These are phyloP conservation scores for Tetraneura akinire DNA, from an alignment of 1,140 invertebrate species.

Conservation along the genomic window DNA sequence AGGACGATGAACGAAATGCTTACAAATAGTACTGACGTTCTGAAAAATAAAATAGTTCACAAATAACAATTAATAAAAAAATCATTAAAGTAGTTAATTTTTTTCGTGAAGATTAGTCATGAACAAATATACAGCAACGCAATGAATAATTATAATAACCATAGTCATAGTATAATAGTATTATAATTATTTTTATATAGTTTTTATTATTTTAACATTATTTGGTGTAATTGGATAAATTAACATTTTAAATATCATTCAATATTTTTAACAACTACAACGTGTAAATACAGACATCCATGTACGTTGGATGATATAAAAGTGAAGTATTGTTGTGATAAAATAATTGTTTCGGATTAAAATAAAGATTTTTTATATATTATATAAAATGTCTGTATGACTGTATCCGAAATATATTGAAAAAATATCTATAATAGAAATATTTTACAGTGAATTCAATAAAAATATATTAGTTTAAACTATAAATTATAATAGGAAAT, in stretches of 20 bases:
- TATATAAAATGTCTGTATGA: too few species aligned
- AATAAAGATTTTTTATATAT: too few species aligned
- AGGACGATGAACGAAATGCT: conserved; percentile 92
- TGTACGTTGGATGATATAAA: background rate
- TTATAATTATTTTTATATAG: too few species aligned
- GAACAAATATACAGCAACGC: too few species aligned
- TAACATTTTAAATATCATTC: background rate
- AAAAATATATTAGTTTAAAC: too few species aligned
- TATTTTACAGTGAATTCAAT: too few species aligned
- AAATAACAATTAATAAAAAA: background rate
- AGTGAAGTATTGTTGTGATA: background rate
- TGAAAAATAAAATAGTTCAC: conserved; percentile 59
- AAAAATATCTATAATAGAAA: too few species aligned
- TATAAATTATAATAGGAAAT: too few species aligned
- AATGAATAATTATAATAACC: too few species aligned
- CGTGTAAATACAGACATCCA: background rate
- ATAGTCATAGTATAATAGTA: too few species aligned
- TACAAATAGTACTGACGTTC: conserved; percentile 87
- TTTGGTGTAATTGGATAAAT: background rate
- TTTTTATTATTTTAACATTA: too few species aligned
- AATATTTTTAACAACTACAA: background rate
- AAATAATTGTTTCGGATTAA: background rate
- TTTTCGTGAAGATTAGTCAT: background rate
- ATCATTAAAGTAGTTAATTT: background rate
- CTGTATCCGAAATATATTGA: too few species aligned